These are phyloP conservation scores for Ifrita kowaldi DNA, from an alignment of 2,113 vertebrate genomes.

Conservation along the genomic window DNA sequence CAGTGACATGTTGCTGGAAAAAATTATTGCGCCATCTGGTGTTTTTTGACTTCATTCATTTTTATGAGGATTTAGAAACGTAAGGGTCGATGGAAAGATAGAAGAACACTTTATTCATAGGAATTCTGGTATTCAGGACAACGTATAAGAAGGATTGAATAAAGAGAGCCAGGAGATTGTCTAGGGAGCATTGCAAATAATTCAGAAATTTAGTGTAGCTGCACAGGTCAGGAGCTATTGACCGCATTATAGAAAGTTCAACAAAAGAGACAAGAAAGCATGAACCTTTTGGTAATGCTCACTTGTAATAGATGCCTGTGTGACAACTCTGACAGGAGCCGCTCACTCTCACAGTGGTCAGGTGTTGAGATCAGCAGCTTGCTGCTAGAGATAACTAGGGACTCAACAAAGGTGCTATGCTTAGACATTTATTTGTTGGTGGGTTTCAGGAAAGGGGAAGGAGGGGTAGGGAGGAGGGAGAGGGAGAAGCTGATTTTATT, in stretches of 20 bases:
- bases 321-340: neutral
- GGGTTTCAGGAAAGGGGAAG: neutral
- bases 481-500: neutral
- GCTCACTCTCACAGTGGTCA: neutral
- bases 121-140: neutral
- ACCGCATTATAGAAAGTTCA: neutral
- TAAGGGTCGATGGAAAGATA: neutral
- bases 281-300: neutral
- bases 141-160: neutral
- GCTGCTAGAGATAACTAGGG: neutral
- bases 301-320: neutral
- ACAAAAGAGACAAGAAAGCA: neutral
- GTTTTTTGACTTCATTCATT: neutral
- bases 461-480: neutral
- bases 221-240: neutral
- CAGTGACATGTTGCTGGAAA: neutral
- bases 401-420: neutral
- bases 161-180: neutral
- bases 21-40: neutral
- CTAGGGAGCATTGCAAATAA: neutral
- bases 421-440: neutral
- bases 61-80: neutral
- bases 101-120: neutral
- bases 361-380: neutral
- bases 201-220: neutral